Percentiles rank a stretch among this genome's conserved stretches.
phyloP scores from a whole-genome alignment of 2,888 invertebrate genomes.

The Amphimallon solstitiale region DNA sequence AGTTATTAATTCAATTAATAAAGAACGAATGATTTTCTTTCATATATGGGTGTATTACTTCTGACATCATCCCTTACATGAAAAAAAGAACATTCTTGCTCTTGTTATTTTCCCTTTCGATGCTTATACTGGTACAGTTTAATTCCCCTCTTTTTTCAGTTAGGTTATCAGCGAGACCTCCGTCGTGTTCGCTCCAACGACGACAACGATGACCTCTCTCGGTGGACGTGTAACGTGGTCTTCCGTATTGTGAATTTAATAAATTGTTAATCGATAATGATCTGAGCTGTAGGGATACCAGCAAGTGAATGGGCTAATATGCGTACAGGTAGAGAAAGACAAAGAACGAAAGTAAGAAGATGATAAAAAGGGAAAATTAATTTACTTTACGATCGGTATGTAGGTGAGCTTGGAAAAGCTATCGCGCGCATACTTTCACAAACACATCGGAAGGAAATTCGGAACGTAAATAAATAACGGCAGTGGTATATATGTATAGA shows the following conservation, averaged over 20 bases:
- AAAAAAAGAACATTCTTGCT: slow-evolving; percentile 11
- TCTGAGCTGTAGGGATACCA: background rate
- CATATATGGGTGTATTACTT: too few species aligned
- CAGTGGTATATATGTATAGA: too few species aligned
- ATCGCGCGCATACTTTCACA: too few species aligned
- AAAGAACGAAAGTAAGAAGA: background rate
- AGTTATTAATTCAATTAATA: too few species aligned
- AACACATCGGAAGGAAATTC: too few species aligned
- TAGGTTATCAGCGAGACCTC: slow-evolving; percentile 18
- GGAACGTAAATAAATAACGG: too few species aligned
- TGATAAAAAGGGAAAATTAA: slow-evolving; percentile 14
- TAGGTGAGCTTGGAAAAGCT: background rate
- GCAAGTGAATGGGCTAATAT: too few species aligned
- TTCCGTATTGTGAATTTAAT: slow-evolving; percentile 36
- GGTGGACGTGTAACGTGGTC: slow-evolving; percentile 28
- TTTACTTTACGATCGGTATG: background rate
- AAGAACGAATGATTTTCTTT: slow-evolving; percentile 32
- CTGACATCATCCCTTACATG: background rate
- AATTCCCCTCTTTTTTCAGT: slow-evolving; percentile 28
- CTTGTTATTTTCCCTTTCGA: slow-evolving; percentile 36
- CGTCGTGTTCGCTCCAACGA: slow-evolving; percentile 16
- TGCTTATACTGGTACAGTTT: slow-evolving; percentile 28
- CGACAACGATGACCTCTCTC: slow-evolving; percentile 27
- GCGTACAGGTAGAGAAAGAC: background rate
- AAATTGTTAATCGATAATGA: slow-evolving; percentile 34